Base-by-base conservation (phyloP, 2,113 vertebrate species). In the Trichomycterus rosablanca region DNA sequence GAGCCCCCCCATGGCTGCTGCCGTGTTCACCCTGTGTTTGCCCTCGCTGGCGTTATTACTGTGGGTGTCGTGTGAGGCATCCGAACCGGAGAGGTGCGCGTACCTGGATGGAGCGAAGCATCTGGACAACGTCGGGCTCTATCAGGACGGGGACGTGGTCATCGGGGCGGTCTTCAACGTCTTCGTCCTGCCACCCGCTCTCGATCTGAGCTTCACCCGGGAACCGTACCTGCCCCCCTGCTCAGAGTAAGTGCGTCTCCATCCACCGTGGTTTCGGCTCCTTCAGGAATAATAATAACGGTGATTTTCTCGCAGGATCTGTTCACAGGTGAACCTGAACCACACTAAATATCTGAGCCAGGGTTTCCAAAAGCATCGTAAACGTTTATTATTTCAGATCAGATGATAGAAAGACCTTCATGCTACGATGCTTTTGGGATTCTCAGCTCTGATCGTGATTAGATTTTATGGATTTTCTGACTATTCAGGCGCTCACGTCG, bases 161-260 rank as follows among this genome's bases (percentile, higher is more conserved):
- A 71, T 87, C 0, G 83, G 83, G 7, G 80, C 77, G 18, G 74
- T 86, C 19, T 80, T 86, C 59, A 77, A 56, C 43, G 28, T 85
- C 19, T 70, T 77, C 66, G 77, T 63, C 52, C 66, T 44, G 26
- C 66, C 71, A 22, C 40, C 71, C 15, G 24, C 35, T 16, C 16
- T 66, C 11, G 69, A 78, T 30, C 28, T 78, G 43, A 52, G 34
- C 44, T 84, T 79, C 42, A 80, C 57, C 32, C 15, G n/a, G 37
- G 20, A 24, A 23, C 74, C 82, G 4, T 32, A 42, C n/a, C 60
- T 81, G 40, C 11, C 59, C 24, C 46, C 67, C 7, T 85, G 83
- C 48, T 68, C 62, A 2, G 44, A 74, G 81, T 85, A 75, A 80
- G 78, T 76, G 7, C 44, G 15, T 53, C 9, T 2, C 30, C 50